phyloP scores from a whole-genome alignment of 1,140 invertebrate genomes.

The Zeugodacus cucurbitae region DNA sequence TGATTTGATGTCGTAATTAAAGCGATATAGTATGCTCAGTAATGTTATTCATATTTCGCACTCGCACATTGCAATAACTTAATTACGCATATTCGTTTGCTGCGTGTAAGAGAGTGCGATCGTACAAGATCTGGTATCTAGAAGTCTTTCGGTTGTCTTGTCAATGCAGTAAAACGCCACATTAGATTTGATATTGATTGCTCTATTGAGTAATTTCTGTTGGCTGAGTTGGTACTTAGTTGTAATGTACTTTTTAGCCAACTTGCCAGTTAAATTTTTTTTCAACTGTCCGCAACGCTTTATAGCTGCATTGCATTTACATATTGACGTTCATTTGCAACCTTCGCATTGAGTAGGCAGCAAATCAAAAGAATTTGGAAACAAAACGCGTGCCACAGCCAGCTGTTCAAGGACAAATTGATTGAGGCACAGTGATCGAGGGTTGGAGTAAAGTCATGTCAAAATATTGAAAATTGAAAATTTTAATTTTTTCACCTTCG shows the following conservation, averaged over 20 bases:
- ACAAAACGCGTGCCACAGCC: neutral
- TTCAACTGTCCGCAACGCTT: neutral
- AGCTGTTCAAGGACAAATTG: neutral
- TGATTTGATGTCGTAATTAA: neutral
- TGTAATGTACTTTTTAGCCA: neutral
- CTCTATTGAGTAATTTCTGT: neutral
- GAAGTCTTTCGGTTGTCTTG: neutral
- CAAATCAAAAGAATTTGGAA: neutral
- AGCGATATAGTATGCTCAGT: neutral
- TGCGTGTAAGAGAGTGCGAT: neutral
- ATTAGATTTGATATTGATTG: conserved; percentile 2
- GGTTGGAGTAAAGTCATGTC: too few relatives aligned
- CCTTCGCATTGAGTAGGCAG: neutral
- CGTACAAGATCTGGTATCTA: neutral
- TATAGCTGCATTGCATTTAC: neutral
- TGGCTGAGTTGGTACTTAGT: neutral
- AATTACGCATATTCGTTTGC: neutral
- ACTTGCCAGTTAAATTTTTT: neutral
- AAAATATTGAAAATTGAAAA: too few relatives aligned
- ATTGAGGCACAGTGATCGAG: neutral
- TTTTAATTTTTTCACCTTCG: too few relatives aligned
- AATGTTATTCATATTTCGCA: neutral
- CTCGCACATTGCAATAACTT: neutral
- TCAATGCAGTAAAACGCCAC: neutral
- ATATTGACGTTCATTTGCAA: neutral